Evolutionary conservation across 2,797 vertebrate species (phyloP).

Genomic region (Uromys caudimaculatus): DNA sequence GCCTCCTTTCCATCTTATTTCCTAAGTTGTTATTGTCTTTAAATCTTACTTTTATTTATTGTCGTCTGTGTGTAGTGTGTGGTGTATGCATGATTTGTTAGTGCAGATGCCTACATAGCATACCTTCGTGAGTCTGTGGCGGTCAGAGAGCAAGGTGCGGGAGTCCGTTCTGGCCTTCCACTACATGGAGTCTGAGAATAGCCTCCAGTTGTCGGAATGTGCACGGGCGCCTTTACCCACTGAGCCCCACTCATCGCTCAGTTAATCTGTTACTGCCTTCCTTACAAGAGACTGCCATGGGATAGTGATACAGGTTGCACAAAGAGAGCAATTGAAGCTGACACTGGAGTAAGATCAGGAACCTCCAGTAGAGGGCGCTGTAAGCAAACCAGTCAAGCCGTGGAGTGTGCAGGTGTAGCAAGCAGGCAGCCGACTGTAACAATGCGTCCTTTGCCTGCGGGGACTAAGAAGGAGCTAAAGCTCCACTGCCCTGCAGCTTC

Average conservation of each 20-base stretch:
- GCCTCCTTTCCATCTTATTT: background rate
- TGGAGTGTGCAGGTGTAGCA: background rate
- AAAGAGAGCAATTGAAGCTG: background rate
- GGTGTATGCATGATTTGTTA: background rate
- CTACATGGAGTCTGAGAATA: background rate
- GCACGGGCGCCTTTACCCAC: background rate
- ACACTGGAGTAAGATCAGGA: background rate
- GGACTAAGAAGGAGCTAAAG: conserved; percentile 19
- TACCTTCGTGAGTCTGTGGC: background rate
- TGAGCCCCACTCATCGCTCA: background rate
- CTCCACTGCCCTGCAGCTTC: background rate
- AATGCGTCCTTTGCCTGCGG: background rate
- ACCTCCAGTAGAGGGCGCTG: conserved; percentile 69
- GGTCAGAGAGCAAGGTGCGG: background rate
- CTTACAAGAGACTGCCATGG: background rate
- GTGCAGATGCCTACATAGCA: background rate
- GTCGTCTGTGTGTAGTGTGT: background rate
- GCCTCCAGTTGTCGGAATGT: no score
- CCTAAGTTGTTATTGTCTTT: background rate
- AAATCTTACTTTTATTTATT: background rate
- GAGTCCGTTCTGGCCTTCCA: background rate
- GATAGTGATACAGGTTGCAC: background rate
- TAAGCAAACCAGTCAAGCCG: conserved; percentile 59
- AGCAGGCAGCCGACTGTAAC: background rate
- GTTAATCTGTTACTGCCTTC: background rate